These are phyloP conservation scores for Bos taurus DNA, from an alignment of 2,113 vertebrate genomes.

Conservation along the genomic window ARS-UCD2.0 NC_037333.1:84749001-84749500, in stretches of 20 bases:
- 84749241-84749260: neutral
- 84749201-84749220: neutral
- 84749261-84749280: neutral
- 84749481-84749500: too few relatives aligned
- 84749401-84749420: too few relatives aligned
- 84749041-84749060: neutral
- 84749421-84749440: too few relatives aligned
- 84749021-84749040: neutral
- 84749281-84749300: too few relatives aligned
- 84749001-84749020: neutral
- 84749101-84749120: neutral
- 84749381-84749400: too few relatives aligned
- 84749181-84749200: neutral
- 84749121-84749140: neutral
- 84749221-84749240: neutral
- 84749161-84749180: neutral
- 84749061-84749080: neutral
- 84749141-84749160: neutral
- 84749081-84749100: neutral
- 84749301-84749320: too few relatives aligned
- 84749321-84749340: too few relatives aligned
- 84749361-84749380: too few relatives aligned
- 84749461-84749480: rapidly evolving
- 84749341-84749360: too few relatives aligned
- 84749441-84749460: too few relatives aligned